These are phyloP conservation scores for Drosophila neotestacea DNA, from an alignment of 2,888 invertebrate genomes.

Conservation along the genomic window DNA sequence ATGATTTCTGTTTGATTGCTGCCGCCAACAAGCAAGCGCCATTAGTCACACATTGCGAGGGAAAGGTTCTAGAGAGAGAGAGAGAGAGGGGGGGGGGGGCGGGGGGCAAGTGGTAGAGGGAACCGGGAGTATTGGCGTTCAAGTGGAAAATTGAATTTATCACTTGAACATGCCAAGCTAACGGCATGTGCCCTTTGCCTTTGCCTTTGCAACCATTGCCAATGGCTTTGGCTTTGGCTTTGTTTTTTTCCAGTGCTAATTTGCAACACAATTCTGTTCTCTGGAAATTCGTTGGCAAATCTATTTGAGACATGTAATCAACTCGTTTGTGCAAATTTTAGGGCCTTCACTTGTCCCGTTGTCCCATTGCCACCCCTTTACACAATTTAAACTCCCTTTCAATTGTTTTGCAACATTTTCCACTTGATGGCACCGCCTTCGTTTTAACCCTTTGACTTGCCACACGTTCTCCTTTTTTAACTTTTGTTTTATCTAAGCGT, in stretches of 20 bases:
- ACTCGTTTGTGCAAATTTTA: constrained; percentile 76
- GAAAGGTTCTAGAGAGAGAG: neutral
- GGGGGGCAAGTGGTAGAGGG: constrained; percentile 8
- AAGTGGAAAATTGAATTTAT: constrained; percentile 81
- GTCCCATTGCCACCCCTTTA: neutral
- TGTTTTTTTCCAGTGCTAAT: constrained; percentile 55
- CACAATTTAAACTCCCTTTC: constrained; percentile 14
- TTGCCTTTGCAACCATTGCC: constrained; percentile 2
- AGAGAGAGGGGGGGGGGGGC: neutral
- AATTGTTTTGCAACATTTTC: constrained; percentile 63
- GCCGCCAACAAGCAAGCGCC: constrained; percentile 69
- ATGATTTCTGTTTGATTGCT: constrained; percentile 81
- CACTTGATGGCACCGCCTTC: constrained; percentile 35
- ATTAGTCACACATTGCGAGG: constrained; percentile 71
- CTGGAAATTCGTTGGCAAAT: constrained; percentile 64
- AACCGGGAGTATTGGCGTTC: constrained; percentile 60
- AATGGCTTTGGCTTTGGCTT: constrained; percentile 21
- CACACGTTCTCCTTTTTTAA: constrained; percentile 15
- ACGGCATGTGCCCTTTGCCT: constrained; percentile 17
- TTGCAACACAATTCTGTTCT: constrained; percentile 54
- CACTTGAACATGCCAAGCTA: constrained; percentile 78
- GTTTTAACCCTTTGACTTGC: constrained; percentile 49
- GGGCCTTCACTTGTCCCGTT: constrained; percentile 4
- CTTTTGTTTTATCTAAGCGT: constrained; percentile 48
- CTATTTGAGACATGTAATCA: constrained; percentile 79